phyloP scores from a whole-genome alignment of 2,113 vertebrate genomes.

The Triplophysa tibetana region DNA sequence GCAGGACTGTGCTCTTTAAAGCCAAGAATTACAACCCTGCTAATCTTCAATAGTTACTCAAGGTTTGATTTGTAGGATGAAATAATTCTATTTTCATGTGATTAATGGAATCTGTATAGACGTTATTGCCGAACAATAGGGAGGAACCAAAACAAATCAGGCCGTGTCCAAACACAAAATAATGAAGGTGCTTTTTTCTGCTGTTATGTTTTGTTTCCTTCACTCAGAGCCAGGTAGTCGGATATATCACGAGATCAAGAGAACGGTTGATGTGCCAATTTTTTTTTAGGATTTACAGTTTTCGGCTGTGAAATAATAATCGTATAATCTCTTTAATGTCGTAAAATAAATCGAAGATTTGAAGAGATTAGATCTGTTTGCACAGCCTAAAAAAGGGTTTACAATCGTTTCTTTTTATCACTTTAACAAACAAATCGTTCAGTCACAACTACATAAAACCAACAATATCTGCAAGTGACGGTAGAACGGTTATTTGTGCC shows the following conservation, averaged over 20 bases:
- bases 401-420: neutral
- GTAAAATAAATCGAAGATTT: constrained; percentile 76
- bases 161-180: constrained; percentile 18
- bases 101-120: constrained; percentile 22
- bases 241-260: constrained; percentile 55
- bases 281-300: constrained; percentile 66
- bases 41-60: constrained; percentile 17
- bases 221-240: constrained; percentile 28
- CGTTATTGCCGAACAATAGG: constrained; percentile 26
- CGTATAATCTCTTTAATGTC: constrained; percentile 74
- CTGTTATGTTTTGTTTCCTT: constrained; percentile 25
- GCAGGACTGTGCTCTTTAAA: neutral
- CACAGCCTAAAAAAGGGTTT: constrained; percentile 35
- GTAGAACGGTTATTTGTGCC: neutral
- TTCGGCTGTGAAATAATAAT: constrained; percentile 74
- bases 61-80: neutral
- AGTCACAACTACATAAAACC: neutral
- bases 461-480: neutral
- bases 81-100: constrained; percentile 3
- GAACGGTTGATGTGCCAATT: constrained; percentile 64
- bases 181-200: constrained; percentile 2
- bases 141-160: constrained; percentile 38
- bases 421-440: neutral
- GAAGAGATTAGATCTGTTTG: constrained; percentile 54
- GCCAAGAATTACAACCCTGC: constrained; percentile 28